These are phyloP conservation scores for Psephotus haematonotus DNA, from an alignment of 2,113 vertebrate genomes.

Conservation along the genomic window DNA sequence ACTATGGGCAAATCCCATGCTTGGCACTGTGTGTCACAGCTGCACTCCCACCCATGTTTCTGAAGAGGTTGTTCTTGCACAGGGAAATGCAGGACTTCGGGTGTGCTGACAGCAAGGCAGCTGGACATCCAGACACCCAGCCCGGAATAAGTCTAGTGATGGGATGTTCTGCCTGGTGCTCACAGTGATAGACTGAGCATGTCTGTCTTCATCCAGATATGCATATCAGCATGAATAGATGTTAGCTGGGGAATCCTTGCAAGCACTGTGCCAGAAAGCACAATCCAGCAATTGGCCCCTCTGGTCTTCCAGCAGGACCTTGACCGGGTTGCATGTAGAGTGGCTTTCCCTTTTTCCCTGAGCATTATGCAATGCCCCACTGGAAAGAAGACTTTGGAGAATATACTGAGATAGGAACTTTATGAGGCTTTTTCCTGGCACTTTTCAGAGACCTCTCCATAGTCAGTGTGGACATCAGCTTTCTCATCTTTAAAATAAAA, in stretches of 20 bases:
- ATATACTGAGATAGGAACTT: neutral
- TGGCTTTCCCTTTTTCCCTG: neutral
- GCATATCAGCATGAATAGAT: neutral
- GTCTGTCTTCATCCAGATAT: neutral
- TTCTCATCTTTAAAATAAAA: neutral
- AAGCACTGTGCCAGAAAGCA: fast-evolving
- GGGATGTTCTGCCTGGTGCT: neutral
- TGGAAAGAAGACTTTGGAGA: neutral
- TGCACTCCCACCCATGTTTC: neutral
- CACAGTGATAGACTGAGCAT: neutral
- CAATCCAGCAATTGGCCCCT: neutral
- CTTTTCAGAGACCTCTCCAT: neutral
- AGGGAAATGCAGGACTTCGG: neutral
- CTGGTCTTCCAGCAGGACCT: neutral
- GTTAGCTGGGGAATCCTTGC: neutral
- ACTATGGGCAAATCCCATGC: neutral
- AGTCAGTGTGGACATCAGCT: neutral
- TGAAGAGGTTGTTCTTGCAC: neutral
- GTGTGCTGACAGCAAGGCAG: neutral
- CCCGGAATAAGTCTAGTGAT: neutral
- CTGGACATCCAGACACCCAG: neutral
- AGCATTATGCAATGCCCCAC: fast-evolving
- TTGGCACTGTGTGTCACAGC: fast-evolving
- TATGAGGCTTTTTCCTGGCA: neutral
- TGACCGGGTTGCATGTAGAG: neutral